Evolutionary conservation across 2,113 vertebrate species (phyloP), one percentile per base, ranked within the genome.

Genomic region (Rousettus leschenaultii): DNA sequence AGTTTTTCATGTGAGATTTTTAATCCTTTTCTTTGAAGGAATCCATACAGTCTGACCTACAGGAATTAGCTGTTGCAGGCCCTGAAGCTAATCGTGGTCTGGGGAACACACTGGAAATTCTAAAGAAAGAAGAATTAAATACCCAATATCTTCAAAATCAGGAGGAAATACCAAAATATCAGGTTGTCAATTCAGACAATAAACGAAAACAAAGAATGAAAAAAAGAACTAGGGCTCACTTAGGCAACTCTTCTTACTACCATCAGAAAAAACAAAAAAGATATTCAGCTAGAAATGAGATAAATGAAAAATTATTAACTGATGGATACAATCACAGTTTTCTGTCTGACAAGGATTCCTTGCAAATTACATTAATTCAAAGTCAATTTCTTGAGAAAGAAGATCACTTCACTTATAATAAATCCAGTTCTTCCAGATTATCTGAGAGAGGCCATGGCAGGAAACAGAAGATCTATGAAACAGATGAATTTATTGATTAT

Each of bases 401-500:
- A 86, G 95, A 97, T 57, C 33, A 3, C 35, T 53, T 79, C 2
- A 12, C 65, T 5, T 24, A 77, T 92, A 75, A 95, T 6, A 51
- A 84, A 33, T 91, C 30, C 68, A 79, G 24, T 65, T 80, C 18
- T 0, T 91, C 74, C 24, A 55, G 55, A 57, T 91, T 80, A 28
- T n/a, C 75, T 83, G 86, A 95, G 48, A 68, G 71, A 92, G 83
- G 79, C 1, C 2, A 14, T 43, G 71, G 74, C 95, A 98, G 89
- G 96, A 99, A 97, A 86, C 95, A 84, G 78, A 99, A 99, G 94
- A 97, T 99, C 94, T 99, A 98, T 53, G 98, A 99, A 97, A 99
- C 98, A 1, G 98, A 99, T 92, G 98, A 99, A 96, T 99, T 99
- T 94, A 98, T 99, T 90, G 85, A 98, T 96, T 99, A 99, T 90